These are phyloP conservation scores for Poecilobothrus nobilitatus DNA, from an alignment of 2,888 invertebrate genomes.

Conservation along the genomic window DNA sequence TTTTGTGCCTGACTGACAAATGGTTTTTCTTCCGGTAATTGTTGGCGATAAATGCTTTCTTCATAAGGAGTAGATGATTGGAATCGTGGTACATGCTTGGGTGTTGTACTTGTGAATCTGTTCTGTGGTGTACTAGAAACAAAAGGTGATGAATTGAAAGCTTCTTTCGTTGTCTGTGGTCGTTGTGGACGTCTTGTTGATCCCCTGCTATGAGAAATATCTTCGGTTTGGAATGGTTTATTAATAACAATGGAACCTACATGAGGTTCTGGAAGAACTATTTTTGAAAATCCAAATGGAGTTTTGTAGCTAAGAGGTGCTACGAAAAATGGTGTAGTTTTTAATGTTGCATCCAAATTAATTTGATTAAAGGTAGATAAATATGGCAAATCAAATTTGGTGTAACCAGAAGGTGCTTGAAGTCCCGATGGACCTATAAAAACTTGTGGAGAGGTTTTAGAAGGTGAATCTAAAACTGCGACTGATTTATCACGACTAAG, in stretches of 20 bases:
- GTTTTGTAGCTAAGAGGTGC: conserved; percentile 76
- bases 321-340: conserved; percentile 73
- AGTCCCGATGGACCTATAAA: conserved; percentile 75
- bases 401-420: conserved; percentile 60
- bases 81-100: conserved; percentile 19
- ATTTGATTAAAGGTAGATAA: conserved; percentile 62
- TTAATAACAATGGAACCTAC: conserved; percentile 77
- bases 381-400: conserved; percentile 76
- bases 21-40: conserved; percentile 31
- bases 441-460: conserved; percentile 60
- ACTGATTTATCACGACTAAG: conserved; percentile 64
- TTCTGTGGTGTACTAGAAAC: conserved; percentile 12
- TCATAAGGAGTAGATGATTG: conserved; percentile 31
- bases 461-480: conserved; percentile 66
- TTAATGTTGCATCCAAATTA: conserved; percentile 60
- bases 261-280: conserved; percentile 76
- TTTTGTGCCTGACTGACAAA: conserved; percentile 26
- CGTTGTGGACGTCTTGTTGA: background rate
- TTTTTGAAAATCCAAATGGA: conserved; percentile 77
- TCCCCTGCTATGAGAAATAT: conserved; percentile 10
- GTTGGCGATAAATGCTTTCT: conserved; percentile 25
- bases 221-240: conserved; percentile 35
- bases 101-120: conserved; percentile 21
- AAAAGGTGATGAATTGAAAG: background rate
- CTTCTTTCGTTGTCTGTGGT: background rate